Evolutionary conservation across 1,140 invertebrate species (phyloP).

Genomic region (Aethina tumida): DNA sequence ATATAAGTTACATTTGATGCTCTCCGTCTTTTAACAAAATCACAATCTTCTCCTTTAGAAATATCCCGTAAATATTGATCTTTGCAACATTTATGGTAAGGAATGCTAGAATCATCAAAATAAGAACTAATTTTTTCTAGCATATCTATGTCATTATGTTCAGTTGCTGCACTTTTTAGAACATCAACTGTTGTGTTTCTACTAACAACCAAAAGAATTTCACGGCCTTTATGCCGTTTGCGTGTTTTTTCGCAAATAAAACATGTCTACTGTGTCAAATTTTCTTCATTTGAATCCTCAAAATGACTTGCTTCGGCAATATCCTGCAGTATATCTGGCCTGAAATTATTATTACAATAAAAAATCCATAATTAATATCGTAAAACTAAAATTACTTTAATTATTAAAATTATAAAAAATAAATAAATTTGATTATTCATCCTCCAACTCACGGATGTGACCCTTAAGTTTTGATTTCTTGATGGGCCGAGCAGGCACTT

Average conservation of each 20-base stretch:
- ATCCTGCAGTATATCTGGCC: neutral
- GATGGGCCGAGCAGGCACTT: too few species aligned
- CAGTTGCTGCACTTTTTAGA: constrained; percentile 9
- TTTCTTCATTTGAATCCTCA: neutral
- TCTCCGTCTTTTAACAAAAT: constrained; percentile 7
- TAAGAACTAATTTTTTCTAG: constrained; percentile 14
- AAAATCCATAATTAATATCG: too few species aligned
- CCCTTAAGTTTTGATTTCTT: too few species aligned
- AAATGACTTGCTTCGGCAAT: neutral
- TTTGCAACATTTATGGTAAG: constrained; percentile 15
- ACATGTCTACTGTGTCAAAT: constrained; percentile 1
- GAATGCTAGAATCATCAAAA: constrained; percentile 9
- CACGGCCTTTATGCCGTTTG: constrained; percentile 11
- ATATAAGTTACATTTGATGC: constrained; percentile 11
- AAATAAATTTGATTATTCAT: too few species aligned
- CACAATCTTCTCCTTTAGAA: constrained; percentile 8
- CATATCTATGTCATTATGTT: constrained; percentile 9
- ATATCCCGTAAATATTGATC: constrained; percentile 11
- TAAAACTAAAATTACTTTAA: too few species aligned
- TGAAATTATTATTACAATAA: too few species aligned
- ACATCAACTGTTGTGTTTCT: constrained; percentile 8
- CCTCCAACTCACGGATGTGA: too few species aligned
- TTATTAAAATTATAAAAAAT: too few species aligned
- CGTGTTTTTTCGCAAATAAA: constrained; percentile 10
- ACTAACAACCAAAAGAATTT: constrained; percentile 10